phyloP scores from a whole-genome alignment of 2,888 invertebrate genomes.

The Ormyrus thymus region DNA sequence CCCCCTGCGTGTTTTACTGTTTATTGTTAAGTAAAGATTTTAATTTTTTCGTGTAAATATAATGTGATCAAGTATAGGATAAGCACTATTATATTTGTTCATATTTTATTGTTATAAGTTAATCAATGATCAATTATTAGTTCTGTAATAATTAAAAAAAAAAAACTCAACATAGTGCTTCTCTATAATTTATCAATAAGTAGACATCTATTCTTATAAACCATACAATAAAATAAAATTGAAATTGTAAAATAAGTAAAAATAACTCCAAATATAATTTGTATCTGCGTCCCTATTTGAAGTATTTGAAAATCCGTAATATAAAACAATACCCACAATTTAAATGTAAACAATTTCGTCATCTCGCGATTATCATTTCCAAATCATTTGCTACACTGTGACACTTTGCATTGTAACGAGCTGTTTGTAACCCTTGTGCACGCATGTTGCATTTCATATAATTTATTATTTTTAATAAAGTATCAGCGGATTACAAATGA shows the following conservation, averaged over 20 bases:
- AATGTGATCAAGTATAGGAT: not conserved
- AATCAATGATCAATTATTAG: not conserved
- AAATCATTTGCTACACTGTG: not conserved
- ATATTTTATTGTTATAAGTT: not conserved
- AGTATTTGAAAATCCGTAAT: too few relatives aligned
- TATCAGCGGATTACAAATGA: too few relatives aligned
- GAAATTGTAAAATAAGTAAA: too few relatives aligned
- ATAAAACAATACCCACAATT: too few relatives aligned
- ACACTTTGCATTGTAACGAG: slow-evolving; percentile 11
- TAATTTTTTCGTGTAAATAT: too few relatives aligned
- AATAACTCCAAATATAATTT: too few relatives aligned
- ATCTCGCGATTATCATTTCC: too few relatives aligned
- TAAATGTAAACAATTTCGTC: too few relatives aligned
- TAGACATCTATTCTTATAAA: not conserved
- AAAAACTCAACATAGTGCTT: slow-evolving; percentile 7
- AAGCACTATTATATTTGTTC: slow-evolving; percentile 12
- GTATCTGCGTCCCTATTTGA: too few relatives aligned
- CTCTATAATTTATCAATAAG: slow-evolving; percentile 1
- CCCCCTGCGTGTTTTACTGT: not conserved
- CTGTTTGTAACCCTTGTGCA: slow-evolving; percentile 20
- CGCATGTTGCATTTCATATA: slow-evolving; percentile 37
- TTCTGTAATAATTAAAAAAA: not conserved
- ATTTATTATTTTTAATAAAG: not conserved
- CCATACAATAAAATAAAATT: not conserved
- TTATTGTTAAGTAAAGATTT: not conserved